phyloP scores from a whole-genome alignment of 2,113 vertebrate species.

The Mobula birostris region DNA sequence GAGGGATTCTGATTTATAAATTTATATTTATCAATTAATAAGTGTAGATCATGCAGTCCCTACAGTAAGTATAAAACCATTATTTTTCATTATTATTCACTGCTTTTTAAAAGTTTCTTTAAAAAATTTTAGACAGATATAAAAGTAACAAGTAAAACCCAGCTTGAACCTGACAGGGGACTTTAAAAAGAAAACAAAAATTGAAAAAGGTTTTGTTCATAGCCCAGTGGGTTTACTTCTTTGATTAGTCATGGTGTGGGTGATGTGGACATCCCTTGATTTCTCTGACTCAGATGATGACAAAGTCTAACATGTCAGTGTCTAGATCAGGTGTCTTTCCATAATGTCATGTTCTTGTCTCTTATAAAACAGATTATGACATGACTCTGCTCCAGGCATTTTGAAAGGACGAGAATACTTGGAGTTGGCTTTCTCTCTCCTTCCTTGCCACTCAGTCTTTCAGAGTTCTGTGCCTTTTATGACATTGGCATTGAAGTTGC shows the following conservation, averaged over 20 bases:
- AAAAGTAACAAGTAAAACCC: background rate
- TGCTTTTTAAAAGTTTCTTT: background rate
- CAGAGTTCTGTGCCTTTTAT: too few species aligned
- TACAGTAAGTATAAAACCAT: background rate
- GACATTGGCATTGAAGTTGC: too few species aligned
- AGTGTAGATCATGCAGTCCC: background rate
- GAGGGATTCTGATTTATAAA: slow-evolving; percentile 3
- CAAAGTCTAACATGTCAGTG: too few species aligned
- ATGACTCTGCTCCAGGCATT: too few species aligned
- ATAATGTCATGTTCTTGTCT: too few species aligned
- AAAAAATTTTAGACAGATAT: background rate
- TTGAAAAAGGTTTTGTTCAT: background rate
- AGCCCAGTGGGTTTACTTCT: background rate
- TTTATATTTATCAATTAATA: background rate
- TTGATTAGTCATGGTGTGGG: background rate
- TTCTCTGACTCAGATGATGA: too few species aligned
- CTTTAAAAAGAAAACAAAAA: background rate
- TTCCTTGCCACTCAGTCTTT: too few species aligned
- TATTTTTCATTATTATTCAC: background rate
- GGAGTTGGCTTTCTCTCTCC: too few species aligned
- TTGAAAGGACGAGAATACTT: too few species aligned
- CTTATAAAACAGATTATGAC: too few species aligned
- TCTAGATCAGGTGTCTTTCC: too few species aligned
- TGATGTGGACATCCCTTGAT: too few species aligned
- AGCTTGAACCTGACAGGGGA: background rate